phyloP scores from a whole-genome alignment of 2,888 invertebrate genomes.

The Oasisia sp. region DNA sequence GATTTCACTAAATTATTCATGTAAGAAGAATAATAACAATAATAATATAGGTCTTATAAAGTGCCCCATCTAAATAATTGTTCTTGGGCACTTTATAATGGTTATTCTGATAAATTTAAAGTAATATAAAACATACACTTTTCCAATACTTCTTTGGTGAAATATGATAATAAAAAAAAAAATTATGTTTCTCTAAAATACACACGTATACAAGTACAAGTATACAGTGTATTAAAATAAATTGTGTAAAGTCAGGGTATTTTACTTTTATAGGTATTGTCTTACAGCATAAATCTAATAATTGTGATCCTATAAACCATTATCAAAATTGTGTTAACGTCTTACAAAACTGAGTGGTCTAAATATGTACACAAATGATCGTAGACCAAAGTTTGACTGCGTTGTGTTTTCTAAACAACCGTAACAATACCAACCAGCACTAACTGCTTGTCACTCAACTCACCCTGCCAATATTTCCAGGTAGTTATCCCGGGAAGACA shows the following conservation, averaged over 20 bases:
- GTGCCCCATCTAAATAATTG: no score
- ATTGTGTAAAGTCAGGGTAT: neutral
- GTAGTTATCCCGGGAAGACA: conserved; percentile 78
- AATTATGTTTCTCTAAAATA: no score
- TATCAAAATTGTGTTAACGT: neutral
- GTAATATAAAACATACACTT: no score
- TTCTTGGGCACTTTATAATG: no score
- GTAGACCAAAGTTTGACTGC: neutral
- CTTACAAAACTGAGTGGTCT: neutral
- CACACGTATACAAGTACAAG: no score
- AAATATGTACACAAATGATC: conserved; percentile 24
- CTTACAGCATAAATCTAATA: neutral
- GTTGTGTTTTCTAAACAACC: neutral
- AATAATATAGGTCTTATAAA: no score
- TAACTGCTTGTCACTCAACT: neutral
- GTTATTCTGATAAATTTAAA: no score
- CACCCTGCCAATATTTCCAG: conserved; percentile 72
- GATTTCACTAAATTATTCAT: neutral
- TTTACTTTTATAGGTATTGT: neutral
- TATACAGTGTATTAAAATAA: no score
- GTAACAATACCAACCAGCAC: neutral
- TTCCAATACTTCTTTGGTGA: no score
- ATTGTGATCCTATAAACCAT: neutral
- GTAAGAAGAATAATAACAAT: no score
- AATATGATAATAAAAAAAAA: no score